A percentile compares a stretch with the other conserved stretches of the same genome.
Evolutionary conservation across 2,113 vertebrate species (phyloP).

Genomic region (Melanocharis versteri): DNA sequence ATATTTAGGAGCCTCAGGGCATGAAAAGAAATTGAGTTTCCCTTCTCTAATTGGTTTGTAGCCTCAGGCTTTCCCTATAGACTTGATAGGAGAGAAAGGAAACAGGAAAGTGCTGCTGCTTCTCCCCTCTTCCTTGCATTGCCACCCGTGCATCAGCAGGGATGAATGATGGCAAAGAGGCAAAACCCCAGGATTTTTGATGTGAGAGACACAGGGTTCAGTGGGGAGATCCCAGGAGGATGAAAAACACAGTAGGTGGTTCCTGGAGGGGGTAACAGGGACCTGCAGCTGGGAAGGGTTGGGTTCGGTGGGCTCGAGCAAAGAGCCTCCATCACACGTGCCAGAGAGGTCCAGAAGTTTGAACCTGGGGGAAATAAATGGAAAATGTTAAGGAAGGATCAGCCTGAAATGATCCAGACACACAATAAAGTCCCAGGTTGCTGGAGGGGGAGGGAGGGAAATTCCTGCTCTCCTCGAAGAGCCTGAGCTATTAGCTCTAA

Average conservation of each 20-base stretch:
- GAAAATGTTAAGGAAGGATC: not conserved
- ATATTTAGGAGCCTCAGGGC: not conserved
- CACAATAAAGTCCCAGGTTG: constrained; percentile 34
- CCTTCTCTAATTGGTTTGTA: not conserved
- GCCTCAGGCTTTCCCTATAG: not conserved
- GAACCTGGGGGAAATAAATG: not conserved
- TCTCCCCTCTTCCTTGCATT: not conserved
- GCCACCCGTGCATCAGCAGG: not conserved
- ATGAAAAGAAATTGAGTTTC: not conserved
- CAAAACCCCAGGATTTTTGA: not conserved
- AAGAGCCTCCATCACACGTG: not conserved
- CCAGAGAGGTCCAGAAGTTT: not conserved
- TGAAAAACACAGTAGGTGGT: not conserved
- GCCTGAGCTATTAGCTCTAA: constrained; percentile 44
- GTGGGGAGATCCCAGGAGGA: not conserved
- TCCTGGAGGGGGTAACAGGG: not conserved
- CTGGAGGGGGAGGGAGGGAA: constrained; percentile 8
- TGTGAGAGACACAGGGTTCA: not conserved
- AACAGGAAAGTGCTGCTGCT: not conserved
- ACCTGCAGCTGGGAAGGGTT: not conserved
- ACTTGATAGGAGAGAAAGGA: not conserved
- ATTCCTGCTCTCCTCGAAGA: constrained; percentile 38
- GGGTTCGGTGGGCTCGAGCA: not conserved
- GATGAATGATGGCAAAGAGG: not conserved
- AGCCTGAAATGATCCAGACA: constrained; percentile 53